A percentile compares a stretch with the other conserved stretches of the same genome.
Evolutionary conservation across 2,113 vertebrate species (phyloP).

Genomic region (Pomatorhinus ruficollis): DNA sequence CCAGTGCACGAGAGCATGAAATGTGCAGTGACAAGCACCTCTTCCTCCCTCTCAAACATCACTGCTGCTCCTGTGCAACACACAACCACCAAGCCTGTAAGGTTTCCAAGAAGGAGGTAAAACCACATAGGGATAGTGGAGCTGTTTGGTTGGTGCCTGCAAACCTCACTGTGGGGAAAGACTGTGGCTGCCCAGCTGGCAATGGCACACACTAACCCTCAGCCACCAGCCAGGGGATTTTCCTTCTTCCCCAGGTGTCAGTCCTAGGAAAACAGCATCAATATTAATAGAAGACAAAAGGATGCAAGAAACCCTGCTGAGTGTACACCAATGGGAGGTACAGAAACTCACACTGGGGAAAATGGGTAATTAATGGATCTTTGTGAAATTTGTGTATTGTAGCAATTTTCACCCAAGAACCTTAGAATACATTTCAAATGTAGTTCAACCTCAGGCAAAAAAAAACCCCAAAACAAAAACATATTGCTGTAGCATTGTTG

Average conservation of each 20-base stretch:
- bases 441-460: not conserved
- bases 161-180: not conserved
- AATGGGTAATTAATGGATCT: not conserved
- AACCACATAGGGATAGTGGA: accelerated
- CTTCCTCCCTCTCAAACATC: not conserved
- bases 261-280: not conserved
- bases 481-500: not conserved
- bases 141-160: not conserved
- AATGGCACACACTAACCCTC: not conserved
- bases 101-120: not conserved
- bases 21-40: accelerated
- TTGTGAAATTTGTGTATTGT: not conserved
- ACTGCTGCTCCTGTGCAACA: accelerated
- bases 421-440: not conserved
- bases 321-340: not conserved
- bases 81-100: accelerated
- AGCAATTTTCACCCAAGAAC: not conserved
- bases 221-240: not conserved
- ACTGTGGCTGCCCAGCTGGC: not conserved
- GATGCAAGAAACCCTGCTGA: not conserved
- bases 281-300: not conserved
- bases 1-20: not conserved
- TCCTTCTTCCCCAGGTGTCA: not conserved
- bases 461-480: not conserved
- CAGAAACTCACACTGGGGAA: not conserved